phyloP scores from a whole-genome alignment of 2,888 invertebrate genomes.

The Agapetus fuscipes region DNA sequence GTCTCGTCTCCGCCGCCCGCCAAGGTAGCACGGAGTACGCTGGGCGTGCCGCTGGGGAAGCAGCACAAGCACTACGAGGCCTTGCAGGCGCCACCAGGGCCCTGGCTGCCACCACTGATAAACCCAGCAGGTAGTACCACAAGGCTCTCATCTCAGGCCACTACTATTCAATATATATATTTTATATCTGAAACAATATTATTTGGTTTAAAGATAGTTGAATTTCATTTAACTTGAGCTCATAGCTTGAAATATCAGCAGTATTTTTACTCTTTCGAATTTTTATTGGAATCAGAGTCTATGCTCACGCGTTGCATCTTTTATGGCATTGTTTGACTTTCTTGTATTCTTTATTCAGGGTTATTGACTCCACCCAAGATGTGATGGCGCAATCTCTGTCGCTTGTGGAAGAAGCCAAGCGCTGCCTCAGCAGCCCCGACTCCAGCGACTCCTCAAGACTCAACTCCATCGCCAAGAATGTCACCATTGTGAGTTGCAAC shows the following conservation, averaged over 20 bases:
- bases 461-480: constrained; percentile 65
- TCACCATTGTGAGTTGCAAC: constrained; percentile 38
- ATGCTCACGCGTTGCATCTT: too few relatives aligned
- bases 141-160: background rate
- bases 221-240: too few relatives aligned
- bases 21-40: constrained; percentile 74
- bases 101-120: constrained; percentile 55
- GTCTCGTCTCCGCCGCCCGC: constrained; percentile 75
- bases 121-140: constrained; percentile 1
- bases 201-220: background rate
- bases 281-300: too few relatives aligned
- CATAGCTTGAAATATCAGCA: too few relatives aligned
- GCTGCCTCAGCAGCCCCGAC: constrained; percentile 58
- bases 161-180: background rate
- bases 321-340: too few relatives aligned
- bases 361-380: constrained; percentile 64
- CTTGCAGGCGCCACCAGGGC: constrained; percentile 68
- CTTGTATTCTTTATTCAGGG: constrained; percentile 31
- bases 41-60: constrained; percentile 71
- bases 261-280: too few relatives aligned
- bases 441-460: constrained; percentile 50
- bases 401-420: constrained; percentile 74
- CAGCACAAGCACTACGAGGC: constrained; percentile 65
- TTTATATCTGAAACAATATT: background rate
- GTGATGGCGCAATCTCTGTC: constrained; percentile 69